Percentiles rank a stretch among this genome's conserved stretches.
phyloP scores from a whole-genome alignment of 2,797 vertebrate species.

The Tadarida brasiliensis region DNA sequence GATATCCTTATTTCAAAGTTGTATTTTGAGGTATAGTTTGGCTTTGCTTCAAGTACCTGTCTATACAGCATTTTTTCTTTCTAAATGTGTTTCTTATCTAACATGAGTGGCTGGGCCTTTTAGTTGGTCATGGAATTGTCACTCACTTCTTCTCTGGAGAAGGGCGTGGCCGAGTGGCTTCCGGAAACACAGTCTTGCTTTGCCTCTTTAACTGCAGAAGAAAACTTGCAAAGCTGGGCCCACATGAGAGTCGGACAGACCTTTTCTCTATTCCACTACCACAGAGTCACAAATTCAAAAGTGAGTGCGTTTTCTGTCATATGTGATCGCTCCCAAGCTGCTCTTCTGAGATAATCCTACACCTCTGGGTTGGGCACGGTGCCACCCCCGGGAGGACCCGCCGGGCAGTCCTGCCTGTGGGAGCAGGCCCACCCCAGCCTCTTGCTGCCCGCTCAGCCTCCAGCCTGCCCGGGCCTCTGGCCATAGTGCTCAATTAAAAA shows the following conservation, averaged over 20 bases:
- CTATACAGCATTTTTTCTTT: neutral
- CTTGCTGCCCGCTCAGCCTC: neutral
- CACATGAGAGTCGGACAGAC: neutral
- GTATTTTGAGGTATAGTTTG: neutral
- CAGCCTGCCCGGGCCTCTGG: neutral
- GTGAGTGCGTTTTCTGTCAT: neutral
- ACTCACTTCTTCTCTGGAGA: slow-evolving; percentile 8
- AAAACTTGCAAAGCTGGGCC: neutral
- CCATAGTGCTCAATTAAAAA: neutral
- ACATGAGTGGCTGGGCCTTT: neutral
- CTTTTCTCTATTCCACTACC: neutral
- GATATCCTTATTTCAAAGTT: neutral
- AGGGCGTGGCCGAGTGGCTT: neutral
- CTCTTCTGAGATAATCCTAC: neutral
- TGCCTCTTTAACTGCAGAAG: neutral
- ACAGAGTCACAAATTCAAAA: neutral
- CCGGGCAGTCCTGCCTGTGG: no score
- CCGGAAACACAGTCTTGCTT: neutral
- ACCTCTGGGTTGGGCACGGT: neutral
- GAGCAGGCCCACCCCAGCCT: neutral
- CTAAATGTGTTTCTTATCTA: slow-evolving; percentile 3
- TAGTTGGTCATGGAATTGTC: neutral
- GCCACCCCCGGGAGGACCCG: neutral
- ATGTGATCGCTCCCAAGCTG: accelerated
- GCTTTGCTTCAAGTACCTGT: neutral